Evolutionary conservation across 2,113 vertebrate species (phyloP).

Genomic region (Procavia capensis): DNA sequence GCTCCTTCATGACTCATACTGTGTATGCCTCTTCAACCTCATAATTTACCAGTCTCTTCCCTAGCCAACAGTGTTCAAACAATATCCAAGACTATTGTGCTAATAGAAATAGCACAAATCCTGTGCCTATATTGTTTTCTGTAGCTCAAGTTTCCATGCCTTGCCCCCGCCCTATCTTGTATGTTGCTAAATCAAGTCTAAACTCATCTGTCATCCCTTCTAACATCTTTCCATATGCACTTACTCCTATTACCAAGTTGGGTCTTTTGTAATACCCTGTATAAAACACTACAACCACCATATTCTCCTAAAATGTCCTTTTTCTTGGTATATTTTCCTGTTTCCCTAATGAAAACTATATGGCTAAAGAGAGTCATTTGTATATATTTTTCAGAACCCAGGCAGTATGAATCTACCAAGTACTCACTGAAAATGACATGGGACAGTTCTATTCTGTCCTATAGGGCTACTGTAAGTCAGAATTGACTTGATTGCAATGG

Average conservation of each 20-base stretch:
- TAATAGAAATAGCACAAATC: not conserved
- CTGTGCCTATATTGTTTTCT: not conserved
- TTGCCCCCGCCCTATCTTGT: fast-evolving
- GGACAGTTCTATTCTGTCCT: too few relatives aligned
- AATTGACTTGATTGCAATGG: too few relatives aligned
- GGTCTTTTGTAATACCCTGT: not conserved
- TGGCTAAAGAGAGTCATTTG: not conserved
- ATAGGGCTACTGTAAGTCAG: too few relatives aligned
- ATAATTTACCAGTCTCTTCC: not conserved
- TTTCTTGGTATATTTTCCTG: not conserved
- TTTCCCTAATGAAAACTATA: not conserved
- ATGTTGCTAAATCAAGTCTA: not conserved
- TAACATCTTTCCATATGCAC: not conserved
- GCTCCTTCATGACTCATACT: not conserved
- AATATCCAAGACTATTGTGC: not conserved
- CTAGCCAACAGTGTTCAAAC: not conserved
- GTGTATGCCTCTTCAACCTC: not conserved
- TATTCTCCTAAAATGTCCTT: not conserved
- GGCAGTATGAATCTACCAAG: too few relatives aligned
- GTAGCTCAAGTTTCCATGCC: not conserved
- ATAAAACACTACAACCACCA: not conserved
- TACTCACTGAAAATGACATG: too few relatives aligned
- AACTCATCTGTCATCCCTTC: not conserved
- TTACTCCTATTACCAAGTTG: not conserved
- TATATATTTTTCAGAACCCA: not conserved